Evolutionary conservation across 2,113 vertebrate species (phyloP).

Genomic region (Lanius collurio): DNA sequence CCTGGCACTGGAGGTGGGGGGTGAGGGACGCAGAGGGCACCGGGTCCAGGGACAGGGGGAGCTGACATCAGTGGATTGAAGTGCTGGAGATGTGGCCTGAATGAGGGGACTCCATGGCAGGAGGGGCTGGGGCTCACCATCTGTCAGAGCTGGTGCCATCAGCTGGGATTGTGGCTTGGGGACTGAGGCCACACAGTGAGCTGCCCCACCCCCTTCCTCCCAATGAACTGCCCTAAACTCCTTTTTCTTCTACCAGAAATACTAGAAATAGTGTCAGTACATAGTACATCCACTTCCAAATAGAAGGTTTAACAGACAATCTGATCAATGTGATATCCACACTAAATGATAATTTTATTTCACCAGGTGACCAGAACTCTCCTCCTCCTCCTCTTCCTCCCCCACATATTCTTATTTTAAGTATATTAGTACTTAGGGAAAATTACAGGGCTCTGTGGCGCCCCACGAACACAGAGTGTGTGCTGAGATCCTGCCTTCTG

Average conservation of each 20-base stretch:
- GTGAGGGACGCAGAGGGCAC: neutral
- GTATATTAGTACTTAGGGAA: neutral
- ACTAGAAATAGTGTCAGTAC: neutral
- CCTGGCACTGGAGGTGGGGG: neutral
- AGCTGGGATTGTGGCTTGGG: neutral
- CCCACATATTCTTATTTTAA: neutral
- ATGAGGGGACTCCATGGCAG: neutral
- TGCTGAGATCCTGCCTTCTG: slow-evolving; percentile 4
- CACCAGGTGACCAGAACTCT: neutral
- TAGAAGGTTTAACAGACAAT: neutral
- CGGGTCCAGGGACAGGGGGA: neutral
- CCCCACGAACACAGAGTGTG: neutral
- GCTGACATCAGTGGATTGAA: neutral
- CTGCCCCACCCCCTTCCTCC: neutral
- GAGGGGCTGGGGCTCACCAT: neutral
- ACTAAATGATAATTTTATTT: neutral
- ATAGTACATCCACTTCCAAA: neutral
- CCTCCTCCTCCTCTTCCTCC: neutral
- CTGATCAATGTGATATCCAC: neutral
- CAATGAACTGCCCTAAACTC: neutral
- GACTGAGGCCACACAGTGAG: neutral
- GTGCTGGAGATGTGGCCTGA: neutral
- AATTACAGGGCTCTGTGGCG: rapidly evolving
- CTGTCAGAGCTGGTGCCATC: neutral
- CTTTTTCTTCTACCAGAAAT: neutral